Base-by-base conservation (phyloP, 2,113 vertebrate species). In the Clupea harengus region DNA sequence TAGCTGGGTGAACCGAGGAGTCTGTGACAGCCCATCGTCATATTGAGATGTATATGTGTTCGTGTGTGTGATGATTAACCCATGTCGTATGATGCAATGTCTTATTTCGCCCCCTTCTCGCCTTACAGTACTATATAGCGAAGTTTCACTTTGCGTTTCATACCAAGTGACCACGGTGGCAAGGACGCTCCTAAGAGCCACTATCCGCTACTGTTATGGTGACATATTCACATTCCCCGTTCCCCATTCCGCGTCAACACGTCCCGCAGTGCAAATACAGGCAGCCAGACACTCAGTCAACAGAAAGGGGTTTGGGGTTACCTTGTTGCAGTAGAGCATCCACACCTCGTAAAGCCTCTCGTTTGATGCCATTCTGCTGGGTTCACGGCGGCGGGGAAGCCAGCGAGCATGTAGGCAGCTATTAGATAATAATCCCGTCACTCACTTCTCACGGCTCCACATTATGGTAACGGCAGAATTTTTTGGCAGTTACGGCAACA, bases 301-400 rank as follows among this genome's bases (percentile, higher is more conserved):
- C 72, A 78, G 72, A 44, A 4, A 39, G 28, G 72, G 32, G 5
- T 44, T 15, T 78, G 72, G 72, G 72, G 72, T 95, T 95, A 99
- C 98, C 97, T 99, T 99, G 67, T 86, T 96, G 94, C 96, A 99
- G 92, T 99, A 99, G 85, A 99, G 96, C 98, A 98, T 99, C 98
- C 98, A 99, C 86, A 99, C 96, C 93, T 99, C 98, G 89, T 99
- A 99, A 78, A 99, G 95, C 90, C 98, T 96, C 92, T 99, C 98
- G 75, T 96, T 96, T 91, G 98, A 98, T 92, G 98, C 98, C 98
- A 99, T 99, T 92, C 93, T 94, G 95, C 92, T 87, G 45, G 50
- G 8, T 25, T 44, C 39, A 32, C 45, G 64, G 45, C 45, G 64
- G 54, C 84, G 49, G 72, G 52, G 64, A 2, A 46, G 72, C 80